Base-by-base conservation (phyloP, 1,140 invertebrate genomes). In the Hylyphantes graminicola region DNA sequence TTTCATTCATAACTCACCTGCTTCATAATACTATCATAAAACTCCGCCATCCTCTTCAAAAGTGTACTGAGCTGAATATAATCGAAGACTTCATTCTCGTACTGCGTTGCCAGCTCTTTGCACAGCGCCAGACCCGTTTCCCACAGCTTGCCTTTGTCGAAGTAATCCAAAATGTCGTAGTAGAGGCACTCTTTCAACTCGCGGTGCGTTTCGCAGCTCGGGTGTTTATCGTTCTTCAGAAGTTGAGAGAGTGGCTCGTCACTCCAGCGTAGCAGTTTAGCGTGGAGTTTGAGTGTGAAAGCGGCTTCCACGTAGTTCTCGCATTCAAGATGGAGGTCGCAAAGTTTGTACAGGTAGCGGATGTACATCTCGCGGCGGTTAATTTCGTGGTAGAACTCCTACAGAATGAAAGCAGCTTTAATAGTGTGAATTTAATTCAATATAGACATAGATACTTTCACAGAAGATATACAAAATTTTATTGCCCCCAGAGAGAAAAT, bases 321-420 rank as follows among this genome's bases (percentile, higher is more conserved):
- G 88, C 95, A 95, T 76, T 94, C 93, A 85, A 96, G 91, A 90
- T 99, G 97, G 75, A 99, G 92, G 86, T 95, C 94, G 87, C 94
- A 96, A 19, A 99, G 91, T 88, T 98, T 98, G 89, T 99, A 96
- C 2, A 99, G 93, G 89, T 99, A 99, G 17, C 96, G 91, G 86
- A 99, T 96, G 89, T 99, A 99, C 94, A 99, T 96, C 90, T 98
- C 96, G 86, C 96, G 94, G 55, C 96, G 91, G 85, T 95, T 94
- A 53, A 98, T 97, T 88, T 96, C 94, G 57, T 94, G 94, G 89
- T 98, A 98, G 90, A 98, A 98, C 89, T 97, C 94, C 93, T 94
- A 88, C 53, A 90, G 89, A 85, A 88, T 77, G 86, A 83, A 35
- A 82, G 55, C 73, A 70, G 11, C 19, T 11, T 9, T 35, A 5